Percentiles rank a stretch among this genome's conserved stretches.
These are phyloP conservation scores for Montipora cactus DNA, from an alignment of 64 coral and sea anemone genomes.

Conservation along the genomic window DNA sequence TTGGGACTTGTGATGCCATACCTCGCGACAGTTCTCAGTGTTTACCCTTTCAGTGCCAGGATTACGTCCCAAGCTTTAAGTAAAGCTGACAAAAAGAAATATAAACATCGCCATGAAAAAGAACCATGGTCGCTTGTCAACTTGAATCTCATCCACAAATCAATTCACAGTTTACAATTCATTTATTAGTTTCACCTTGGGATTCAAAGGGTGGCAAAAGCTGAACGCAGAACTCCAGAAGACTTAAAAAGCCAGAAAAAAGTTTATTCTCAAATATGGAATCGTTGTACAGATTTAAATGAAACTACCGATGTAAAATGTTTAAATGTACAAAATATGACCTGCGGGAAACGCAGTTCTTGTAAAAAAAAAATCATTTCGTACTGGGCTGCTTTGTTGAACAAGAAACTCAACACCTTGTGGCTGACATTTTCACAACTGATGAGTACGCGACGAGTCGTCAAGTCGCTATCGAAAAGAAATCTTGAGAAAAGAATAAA, in stretches of 20 bases:
- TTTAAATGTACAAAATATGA: slow-evolving; percentile 71
- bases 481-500: neutral
- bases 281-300: slow-evolving; percentile 67
- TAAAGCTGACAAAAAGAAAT: neutral
- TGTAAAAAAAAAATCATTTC: slow-evolving; percentile 40
- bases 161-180: neutral
- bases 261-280: slow-evolving; percentile 48
- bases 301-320: slow-evolving; percentile 57
- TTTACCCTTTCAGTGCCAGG: neutral
- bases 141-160: neutral
- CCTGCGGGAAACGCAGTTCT: slow-evolving; percentile 14
- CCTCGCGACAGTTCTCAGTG: neutral
- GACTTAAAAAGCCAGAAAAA: slow-evolving; percentile 33
- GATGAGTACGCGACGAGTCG: slow-evolving; percentile 12
- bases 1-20: neutral
- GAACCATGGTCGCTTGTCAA: neutral
- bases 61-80: neutral
- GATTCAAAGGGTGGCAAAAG: neutral
- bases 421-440: slow-evolving; percentile 31
- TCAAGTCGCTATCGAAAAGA: slow-evolving; percentile 2
- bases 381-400: slow-evolving; percentile 17
- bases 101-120: neutral
- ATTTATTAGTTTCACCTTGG: neutral
- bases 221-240: neutral
- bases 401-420: slow-evolving; percentile 20